Evolutionary conservation across 2,888 invertebrate genomes (phyloP).

Genomic region (Timema cristinae): DNA sequence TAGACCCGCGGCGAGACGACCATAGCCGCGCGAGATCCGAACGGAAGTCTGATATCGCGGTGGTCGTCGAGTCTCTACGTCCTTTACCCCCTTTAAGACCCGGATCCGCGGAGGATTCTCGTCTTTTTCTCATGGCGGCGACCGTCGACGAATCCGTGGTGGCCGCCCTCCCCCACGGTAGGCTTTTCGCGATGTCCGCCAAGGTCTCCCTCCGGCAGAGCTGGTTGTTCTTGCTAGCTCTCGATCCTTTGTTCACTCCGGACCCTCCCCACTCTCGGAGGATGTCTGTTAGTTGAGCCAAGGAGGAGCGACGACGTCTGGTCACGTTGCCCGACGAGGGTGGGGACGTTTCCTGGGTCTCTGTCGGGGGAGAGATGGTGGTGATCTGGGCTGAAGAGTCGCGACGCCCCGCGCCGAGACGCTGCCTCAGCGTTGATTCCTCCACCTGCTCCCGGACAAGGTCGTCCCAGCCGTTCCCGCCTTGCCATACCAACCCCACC

Average conservation of each 20-base stretch:
- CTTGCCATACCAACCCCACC: slow-evolving; percentile 90
- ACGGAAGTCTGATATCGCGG: slow-evolving; percentile 21
- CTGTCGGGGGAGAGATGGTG: slow-evolving; percentile 74
- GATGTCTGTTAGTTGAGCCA: slow-evolving; percentile 86
- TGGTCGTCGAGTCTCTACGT: slow-evolving; percentile 58
- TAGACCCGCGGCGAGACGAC: slow-evolving; percentile 51
- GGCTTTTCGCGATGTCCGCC: slow-evolving; percentile 78
- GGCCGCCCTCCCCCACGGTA: slow-evolving; percentile 74
- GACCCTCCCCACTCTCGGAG: slow-evolving; percentile 81
- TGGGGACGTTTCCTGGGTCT: slow-evolving; percentile 67
- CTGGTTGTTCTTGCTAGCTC: slow-evolving; percentile 54
- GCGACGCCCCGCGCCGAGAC: slow-evolving; percentile 73
- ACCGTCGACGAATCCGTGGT: slow-evolving; percentile 51
- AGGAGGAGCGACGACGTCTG: slow-evolving; percentile 74
- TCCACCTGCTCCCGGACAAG: slow-evolving; percentile 81
- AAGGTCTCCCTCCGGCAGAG: slow-evolving; percentile 80
- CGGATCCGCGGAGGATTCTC: slow-evolving; percentile 84
- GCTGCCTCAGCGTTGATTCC: slow-evolving; percentile 78
- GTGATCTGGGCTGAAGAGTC: slow-evolving; percentile 91
- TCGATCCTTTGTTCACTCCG: slow-evolving; percentile 41
- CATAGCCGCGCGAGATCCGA: slow-evolving; percentile 69
- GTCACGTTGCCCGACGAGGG: slow-evolving; percentile 44
- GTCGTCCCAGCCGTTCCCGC: slow-evolving; percentile 93
- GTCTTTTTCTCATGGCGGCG: slow-evolving; percentile 59
- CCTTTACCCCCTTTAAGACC: slow-evolving; percentile 54